phyloP scores from a whole-genome alignment of 2,113 vertebrate species.

The Sebastes schlegelii region DNA sequence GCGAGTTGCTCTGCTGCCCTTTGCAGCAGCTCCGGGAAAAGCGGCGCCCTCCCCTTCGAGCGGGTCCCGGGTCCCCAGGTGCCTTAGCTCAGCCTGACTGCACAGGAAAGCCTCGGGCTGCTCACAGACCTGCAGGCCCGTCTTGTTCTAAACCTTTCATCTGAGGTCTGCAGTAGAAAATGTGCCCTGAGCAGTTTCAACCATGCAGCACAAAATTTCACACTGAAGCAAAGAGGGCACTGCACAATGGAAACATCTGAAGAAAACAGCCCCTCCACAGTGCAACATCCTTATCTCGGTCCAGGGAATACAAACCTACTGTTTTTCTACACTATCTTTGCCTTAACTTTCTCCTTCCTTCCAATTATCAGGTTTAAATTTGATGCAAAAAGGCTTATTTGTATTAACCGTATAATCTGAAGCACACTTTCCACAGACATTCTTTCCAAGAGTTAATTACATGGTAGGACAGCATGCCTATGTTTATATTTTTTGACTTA shows the following conservation, averaged over 20 bases:
- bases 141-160: slow-evolving; percentile 70
- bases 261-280: slow-evolving; percentile 3
- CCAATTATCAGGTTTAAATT: neutral
- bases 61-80: slow-evolving; percentile 51
- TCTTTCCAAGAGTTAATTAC: slow-evolving; percentile 19
- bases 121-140: slow-evolving; percentile 69
- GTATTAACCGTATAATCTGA: neutral
- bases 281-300: slow-evolving; percentile 25
- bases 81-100: slow-evolving; percentile 52
- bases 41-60: slow-evolving; percentile 32
- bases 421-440: slow-evolving; percentile 12
- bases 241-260: slow-evolving; percentile 34
- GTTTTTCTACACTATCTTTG: neutral
- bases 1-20: slow-evolving; percentile 25
- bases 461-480: neutral
- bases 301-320: slow-evolving; percentile 3
- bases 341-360: neutral
- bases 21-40: slow-evolving; percentile 48
- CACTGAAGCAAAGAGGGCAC: slow-evolving; percentile 19
- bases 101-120: slow-evolving; percentile 68
- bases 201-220: slow-evolving; percentile 40
- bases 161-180: slow-evolving; percentile 50
- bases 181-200: slow-evolving; percentile 55
- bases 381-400: neutral
- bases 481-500: slow-evolving; percentile 14